A percentile compares a stretch with the other conserved stretches of the same genome.
phyloP scores from a whole-genome alignment of 2,797 vertebrate genomes.

The Mionectes olivaceus region DNA sequence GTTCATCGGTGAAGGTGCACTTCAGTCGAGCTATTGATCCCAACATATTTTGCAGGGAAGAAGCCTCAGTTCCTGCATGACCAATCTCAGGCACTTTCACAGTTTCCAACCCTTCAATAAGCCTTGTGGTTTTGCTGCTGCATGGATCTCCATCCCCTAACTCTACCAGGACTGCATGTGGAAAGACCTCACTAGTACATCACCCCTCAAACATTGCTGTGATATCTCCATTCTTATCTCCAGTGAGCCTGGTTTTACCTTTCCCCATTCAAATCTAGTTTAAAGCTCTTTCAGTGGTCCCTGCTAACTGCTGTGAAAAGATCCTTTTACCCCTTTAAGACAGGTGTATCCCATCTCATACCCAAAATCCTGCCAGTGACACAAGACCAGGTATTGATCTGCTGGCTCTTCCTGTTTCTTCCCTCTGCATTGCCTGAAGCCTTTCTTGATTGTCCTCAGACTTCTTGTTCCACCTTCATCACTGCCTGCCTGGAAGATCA shows the following conservation, averaged over 20 bases:
- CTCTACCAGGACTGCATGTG: too few species aligned
- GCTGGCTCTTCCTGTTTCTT: neutral
- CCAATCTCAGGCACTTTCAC: neutral
- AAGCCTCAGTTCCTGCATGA: neutral
- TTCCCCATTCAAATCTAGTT: neutral
- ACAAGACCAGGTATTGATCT: neutral
- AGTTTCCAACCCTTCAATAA: neutral
- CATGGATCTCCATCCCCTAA: neutral
- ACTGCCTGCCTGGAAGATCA: neutral
- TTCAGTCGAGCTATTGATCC: neutral
- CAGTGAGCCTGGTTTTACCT: neutral
- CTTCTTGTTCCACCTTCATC: neutral
- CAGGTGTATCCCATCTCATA: neutral
- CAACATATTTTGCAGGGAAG: neutral
- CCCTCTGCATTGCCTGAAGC: neutral
- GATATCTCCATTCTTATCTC: neutral
- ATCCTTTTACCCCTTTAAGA: neutral
- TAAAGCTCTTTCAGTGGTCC: neutral
- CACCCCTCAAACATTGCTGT: rapidly evolving
- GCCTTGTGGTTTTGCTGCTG: neutral
- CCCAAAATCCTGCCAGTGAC: neutral
- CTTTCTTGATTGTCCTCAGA: neutral
- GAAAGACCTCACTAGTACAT: neutral
- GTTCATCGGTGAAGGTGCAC: neutral
- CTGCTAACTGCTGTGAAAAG: neutral